phyloP scores from a whole-genome alignment of 2,797 vertebrate genomes.

The Orestias chungarensis region DNA sequence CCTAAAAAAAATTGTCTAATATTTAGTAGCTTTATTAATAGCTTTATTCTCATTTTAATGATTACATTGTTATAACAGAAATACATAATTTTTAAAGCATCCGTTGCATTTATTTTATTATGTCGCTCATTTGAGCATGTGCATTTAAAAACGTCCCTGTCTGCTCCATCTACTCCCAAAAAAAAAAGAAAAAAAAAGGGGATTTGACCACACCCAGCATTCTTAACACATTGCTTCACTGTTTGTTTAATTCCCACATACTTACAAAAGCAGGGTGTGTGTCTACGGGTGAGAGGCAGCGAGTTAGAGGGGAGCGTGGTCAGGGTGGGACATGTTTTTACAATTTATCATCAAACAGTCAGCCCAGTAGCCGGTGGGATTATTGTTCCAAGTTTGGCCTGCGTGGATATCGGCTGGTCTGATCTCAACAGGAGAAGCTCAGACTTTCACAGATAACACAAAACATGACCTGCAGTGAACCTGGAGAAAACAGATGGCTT shows the following conservation, averaged over 20 bases:
- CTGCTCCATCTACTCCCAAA: slow-evolving; percentile 52
- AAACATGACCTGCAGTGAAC: slow-evolving; percentile 28
- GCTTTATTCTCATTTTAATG: no score
- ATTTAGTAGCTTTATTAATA: not conserved
- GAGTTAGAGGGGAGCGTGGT: slow-evolving; percentile 41
- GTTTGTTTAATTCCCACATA: slow-evolving; percentile 71
- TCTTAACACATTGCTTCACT: slow-evolving; percentile 72
- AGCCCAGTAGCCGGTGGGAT: slow-evolving; percentile 63
- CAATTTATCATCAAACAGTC: slow-evolving; percentile 64
- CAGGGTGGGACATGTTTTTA: slow-evolving; percentile 68
- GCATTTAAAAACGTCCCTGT: slow-evolving; percentile 27
- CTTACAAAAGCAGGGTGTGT: slow-evolving; percentile 68
- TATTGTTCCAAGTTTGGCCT: slow-evolving; percentile 57
- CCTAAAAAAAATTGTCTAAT: not conserved
- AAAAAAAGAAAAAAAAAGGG: slow-evolving; percentile 66
- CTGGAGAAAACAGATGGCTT: not conserved
- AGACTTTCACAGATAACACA: slow-evolving; percentile 20
- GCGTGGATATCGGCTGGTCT: slow-evolving; percentile 44
- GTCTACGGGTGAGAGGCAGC: slow-evolving; percentile 29
- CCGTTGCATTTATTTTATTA: not conserved
- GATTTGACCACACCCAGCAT: slow-evolving; percentile 72
- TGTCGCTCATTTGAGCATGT: not conserved
- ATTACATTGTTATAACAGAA: no score
- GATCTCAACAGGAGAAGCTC: slow-evolving; percentile 46
- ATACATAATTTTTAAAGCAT: no score